Evolutionary conservation across 2,113 vertebrate genomes (phyloP).

Genomic region (Oxyura jamaicensis): DNA sequence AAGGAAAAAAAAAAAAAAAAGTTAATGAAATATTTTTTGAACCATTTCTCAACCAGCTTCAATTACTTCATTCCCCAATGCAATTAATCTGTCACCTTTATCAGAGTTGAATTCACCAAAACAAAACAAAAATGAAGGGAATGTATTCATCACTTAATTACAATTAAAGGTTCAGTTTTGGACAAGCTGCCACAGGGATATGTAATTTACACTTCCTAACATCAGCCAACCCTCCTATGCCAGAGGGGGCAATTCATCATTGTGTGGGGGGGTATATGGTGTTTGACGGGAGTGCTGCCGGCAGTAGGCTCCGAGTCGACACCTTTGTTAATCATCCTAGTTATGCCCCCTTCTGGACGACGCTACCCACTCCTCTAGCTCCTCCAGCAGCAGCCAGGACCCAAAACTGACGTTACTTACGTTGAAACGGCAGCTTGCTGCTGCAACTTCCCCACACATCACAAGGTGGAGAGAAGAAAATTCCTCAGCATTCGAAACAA

Average conservation of each 20-base stretch:
- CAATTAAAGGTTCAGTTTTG: slow-evolving; percentile 7
- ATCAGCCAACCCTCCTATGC: background rate
- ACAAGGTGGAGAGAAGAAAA: background rate
- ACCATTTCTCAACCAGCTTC: background rate
- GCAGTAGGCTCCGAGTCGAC: background rate
- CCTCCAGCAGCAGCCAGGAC: background rate
- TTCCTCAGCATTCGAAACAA: background rate
- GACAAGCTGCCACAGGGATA: slow-evolving; percentile 19
- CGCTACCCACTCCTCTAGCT: background rate
- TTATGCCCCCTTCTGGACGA: background rate
- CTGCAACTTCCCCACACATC: background rate
- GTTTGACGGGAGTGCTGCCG: background rate
- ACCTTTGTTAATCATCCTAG: background rate
- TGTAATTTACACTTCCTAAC: background rate
- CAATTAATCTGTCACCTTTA: slow-evolving; percentile 28
- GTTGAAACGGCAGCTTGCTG: background rate
- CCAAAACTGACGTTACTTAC: background rate
- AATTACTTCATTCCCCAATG: background rate
- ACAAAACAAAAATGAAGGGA: slow-evolving; percentile 33
- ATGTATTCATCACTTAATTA: background rate
- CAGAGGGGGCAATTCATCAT: background rate
- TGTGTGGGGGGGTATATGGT: background rate
- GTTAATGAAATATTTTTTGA: background rate
- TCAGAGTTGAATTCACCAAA: slow-evolving; percentile 17
- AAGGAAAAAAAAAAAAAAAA: background rate